Base-by-base conservation (phyloP, 1,140 invertebrate genomes). In the Pristionchus pacificus region DNA sequence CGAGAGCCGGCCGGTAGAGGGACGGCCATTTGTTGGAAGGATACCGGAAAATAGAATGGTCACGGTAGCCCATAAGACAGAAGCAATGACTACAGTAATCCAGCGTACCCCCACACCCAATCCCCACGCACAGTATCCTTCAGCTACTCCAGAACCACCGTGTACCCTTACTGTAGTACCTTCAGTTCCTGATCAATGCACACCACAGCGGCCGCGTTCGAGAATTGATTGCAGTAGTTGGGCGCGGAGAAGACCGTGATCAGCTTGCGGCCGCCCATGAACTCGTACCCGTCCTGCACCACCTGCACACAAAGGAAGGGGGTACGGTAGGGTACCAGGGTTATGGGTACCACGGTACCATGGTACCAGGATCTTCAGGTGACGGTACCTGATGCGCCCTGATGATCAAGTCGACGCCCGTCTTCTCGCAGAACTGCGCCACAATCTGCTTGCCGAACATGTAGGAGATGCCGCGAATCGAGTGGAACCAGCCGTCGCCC, bases 191-290 rank as follows among this genome's bases (percentile, higher is more conserved):
- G 71, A 64, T 78, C 78, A 29, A 78, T 69, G 66, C 73, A 78
- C 25, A 79, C 77, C 28, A 78, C 77, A 1, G 77, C 77, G 14
- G 77, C 77, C 6, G 77, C 77, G 62, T 78, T 78, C n/a, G 74
- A 79, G 64, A 78, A 78, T 59, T 78, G 77, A 28, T 60, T 65
- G 55, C 72, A 74, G 38, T 78, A 78, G 64, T 78, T 78, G 57
- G 77, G 77, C 13, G 78, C 77, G 10, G 77, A 78, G 71, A 78
- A 78, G 25, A 78, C 70, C 59, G 77, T 78, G 61, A 78, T 79
- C 27, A 78, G 68, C 27, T 78, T 70, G 33, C 77, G 65, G 30
- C 77, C 77, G 28, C 70, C 57, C 71, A 77, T 74, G 31, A 78
- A 63, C 61, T 78, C 77, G 60, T 79, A 78, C 25, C 77, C 77